Evolutionary conservation across 2,888 invertebrate genomes (phyloP).

Genomic region (Yponomeuta sedellus): DNA sequence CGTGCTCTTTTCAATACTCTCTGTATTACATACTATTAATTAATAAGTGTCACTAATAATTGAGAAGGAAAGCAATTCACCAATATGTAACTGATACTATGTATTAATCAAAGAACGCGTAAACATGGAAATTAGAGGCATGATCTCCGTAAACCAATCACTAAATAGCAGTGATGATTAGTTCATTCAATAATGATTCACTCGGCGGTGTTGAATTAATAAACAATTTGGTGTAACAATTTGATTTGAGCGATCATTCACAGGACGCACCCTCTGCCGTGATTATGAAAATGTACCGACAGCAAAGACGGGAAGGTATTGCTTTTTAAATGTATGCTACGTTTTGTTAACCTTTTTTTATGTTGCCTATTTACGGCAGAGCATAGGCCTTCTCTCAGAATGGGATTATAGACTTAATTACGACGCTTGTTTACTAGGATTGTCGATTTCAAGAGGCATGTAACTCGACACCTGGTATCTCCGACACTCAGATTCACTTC

Average conservation of each 20-base stretch:
- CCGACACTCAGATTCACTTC: too few species aligned
- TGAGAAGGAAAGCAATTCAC: too few species aligned
- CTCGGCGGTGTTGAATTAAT: not conserved
- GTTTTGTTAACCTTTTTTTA: not conserved
- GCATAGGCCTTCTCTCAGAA: too few species aligned
- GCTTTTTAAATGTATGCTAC: not conserved
- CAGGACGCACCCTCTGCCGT: not conserved
- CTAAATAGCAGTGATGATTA: not conserved
- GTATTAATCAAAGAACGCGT: not conserved
- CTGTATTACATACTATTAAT: too few species aligned
- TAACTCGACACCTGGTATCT: too few species aligned
- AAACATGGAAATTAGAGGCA: not conserved
- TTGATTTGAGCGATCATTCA: slow-evolving; percentile 4
- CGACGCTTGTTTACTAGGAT: too few species aligned
- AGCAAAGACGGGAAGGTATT: not conserved
- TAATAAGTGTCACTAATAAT: too few species aligned
- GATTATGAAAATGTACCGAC: not conserved
- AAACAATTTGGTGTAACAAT: slow-evolving; percentile 1
- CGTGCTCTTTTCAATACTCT: too few species aligned
- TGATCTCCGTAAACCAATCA: not conserved
- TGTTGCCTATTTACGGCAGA: too few species aligned
- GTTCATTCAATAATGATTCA: not conserved
- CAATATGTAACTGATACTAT: too few species aligned
- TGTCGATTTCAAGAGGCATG: too few species aligned
- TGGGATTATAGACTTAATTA: too few species aligned